Evolutionary conservation across 2,113 vertebrate species (phyloP), one percentile per base, ranked within the genome.

Genomic region (Lamprotornis superbus): DNA sequence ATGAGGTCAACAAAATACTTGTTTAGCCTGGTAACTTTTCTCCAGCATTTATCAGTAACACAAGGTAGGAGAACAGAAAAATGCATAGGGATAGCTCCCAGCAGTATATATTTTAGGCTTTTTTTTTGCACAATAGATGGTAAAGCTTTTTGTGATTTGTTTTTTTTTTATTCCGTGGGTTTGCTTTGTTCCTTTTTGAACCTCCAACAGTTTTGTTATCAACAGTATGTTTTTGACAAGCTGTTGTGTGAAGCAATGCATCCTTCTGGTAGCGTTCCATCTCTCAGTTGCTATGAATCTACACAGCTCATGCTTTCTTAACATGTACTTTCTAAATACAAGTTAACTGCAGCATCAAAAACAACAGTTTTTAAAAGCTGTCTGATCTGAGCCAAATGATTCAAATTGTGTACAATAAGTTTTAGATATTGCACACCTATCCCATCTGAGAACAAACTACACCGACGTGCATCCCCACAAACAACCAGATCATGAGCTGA

Each of bases 401-500:
- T 60, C 17, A 78, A 73, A 61, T 5, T 5, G 6, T 18, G 8
- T 42, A 12, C 14, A 35, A 8, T 25, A 55, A 79, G 8, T 37
- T 42, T 55, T 52, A 81, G 33, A 15, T 33, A 16, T 23, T 6
- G 44, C 7, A 35, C 3, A n/a, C 1, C 39, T 47, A 35, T 42
- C 5, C 10, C 11, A 21, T 49, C 40, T 68, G 5, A 71, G 80
- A 94, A 12, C 21, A 79, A 39, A 6, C 0, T 0, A 21, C 7
- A 4, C 4, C 1, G 1, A 12, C 9, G 24, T 1, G 0, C 0
- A 0, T 16, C 20, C 20, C 30, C 35, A 39, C 5, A 19, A 28
- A 31, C 6, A 40, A 12, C 9, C 31, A 69, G 22, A 42, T 56
- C 11, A 25, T 17, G 44, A 80, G 5, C 10, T 63, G 39, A 56